These are phyloP conservation scores for Lagocephalus sceleratus DNA, from an alignment of 2,797 vertebrate species.

Conservation along the genomic window DNA sequence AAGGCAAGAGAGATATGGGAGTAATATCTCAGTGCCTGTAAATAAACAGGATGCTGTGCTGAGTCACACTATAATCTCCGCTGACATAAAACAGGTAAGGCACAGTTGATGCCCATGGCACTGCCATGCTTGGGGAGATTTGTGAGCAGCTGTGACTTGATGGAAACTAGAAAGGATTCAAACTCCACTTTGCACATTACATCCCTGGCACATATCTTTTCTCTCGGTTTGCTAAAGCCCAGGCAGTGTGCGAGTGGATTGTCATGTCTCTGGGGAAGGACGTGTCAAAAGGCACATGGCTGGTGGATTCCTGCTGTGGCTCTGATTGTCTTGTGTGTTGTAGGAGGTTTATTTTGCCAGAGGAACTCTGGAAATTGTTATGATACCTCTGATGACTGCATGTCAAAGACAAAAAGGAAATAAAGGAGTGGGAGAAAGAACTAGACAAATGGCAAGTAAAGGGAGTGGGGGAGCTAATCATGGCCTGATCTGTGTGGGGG, in stretches of 20 bases:
- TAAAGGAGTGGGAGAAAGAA: not conserved
- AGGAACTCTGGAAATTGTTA: slow-evolving; percentile 47
- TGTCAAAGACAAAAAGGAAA: slow-evolving; percentile 11
- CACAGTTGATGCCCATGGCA: slow-evolving; percentile 13
- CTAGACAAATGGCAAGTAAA: slow-evolving; percentile 26
- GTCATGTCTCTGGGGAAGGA: slow-evolving; percentile 36
- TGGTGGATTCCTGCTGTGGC: slow-evolving; percentile 40
- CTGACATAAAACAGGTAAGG: slow-evolving; percentile 42
- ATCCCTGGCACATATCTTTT: slow-evolving; percentile 4
- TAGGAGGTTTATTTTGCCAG: slow-evolving; percentile 31
- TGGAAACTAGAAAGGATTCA: slow-evolving; percentile 22
- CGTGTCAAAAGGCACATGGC: slow-evolving; percentile 52
- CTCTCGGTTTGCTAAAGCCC: slow-evolving; percentile 22
- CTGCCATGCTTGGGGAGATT: slow-evolving; percentile 21
- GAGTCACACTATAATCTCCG: slow-evolving; percentile 30
- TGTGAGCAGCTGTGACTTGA: slow-evolving; percentile 24
- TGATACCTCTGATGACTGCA: slow-evolving; percentile 36
- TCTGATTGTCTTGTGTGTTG: slow-evolving; percentile 40
- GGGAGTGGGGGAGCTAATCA: slow-evolving; percentile 18
- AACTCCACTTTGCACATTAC: slow-evolving; percentile 25
- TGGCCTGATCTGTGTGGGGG: slow-evolving; percentile 39
- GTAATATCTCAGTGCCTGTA: slow-evolving; percentile 47
- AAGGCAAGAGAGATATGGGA: slow-evolving; percentile 47
- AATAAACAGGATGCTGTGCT: slow-evolving; percentile 52
- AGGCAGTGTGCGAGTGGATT: slow-evolving; percentile 25